Conservation (phyloP, 1,140 invertebrate species). For the Procambarus clarkii region DNA sequence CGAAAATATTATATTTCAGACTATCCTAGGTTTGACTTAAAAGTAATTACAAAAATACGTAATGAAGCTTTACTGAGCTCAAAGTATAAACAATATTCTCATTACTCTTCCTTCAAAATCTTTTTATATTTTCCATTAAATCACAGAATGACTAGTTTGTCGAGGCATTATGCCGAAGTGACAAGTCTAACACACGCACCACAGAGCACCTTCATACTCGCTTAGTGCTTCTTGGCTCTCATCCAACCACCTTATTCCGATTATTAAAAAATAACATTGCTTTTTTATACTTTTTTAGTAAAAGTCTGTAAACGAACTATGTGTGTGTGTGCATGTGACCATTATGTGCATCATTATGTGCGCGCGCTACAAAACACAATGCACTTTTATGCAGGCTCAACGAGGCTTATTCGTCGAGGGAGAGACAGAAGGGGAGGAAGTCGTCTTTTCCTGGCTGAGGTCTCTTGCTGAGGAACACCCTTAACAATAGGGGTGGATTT, state of each 20-base stretch:
- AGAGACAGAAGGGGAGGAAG: conserved; percentile 4
- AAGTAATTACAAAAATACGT: conserved; percentile 71
- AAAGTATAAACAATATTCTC: conserved; percentile 69
- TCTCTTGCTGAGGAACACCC: conserved; percentile 39
- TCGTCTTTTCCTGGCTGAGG: conserved; percentile 38
- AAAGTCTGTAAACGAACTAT: conserved; percentile 47
- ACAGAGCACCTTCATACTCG: conserved; percentile 4
- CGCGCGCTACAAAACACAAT: conserved; percentile 27
- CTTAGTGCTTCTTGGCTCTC: conserved; percentile 10
- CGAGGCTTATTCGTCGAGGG: conserved; percentile 1
- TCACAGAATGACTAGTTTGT: conserved; percentile 71
- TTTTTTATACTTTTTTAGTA: conserved; percentile 41
- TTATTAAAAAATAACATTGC: conserved; percentile 55
- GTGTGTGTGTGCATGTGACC: conserved; percentile 42
- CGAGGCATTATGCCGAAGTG: conserved; percentile 61
- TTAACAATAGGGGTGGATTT: conserved; percentile 9
- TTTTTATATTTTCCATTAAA: conserved; percentile 58
- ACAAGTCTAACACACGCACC: conserved; percentile 58
- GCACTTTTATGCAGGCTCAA: conserved; percentile 13
- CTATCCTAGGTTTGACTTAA: conserved; percentile 69
- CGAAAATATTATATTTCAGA: conserved; percentile 69
- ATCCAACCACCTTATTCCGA: conserved; percentile 49
- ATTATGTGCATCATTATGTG: conserved; percentile 12
- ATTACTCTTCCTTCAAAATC: conserved; percentile 62
- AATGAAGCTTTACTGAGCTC: conserved; percentile 69